Evolutionary conservation across 2,888 invertebrate species (phyloP).

Genomic region (Siphlonurus alternatus): DNA sequence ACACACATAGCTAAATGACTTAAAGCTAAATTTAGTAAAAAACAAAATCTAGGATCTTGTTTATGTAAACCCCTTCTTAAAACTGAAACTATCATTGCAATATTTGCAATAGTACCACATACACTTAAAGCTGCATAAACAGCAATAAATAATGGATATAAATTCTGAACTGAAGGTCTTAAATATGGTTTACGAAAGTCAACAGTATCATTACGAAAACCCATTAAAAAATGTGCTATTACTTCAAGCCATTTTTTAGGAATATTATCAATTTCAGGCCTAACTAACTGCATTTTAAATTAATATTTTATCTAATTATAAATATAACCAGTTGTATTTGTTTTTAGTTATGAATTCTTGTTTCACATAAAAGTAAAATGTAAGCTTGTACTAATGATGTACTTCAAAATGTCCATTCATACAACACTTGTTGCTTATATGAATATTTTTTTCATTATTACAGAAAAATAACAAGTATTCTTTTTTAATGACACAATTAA

Average conservation of each 20-base stretch:
- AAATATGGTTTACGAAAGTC: slow-evolving; percentile 43
- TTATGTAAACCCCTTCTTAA: slow-evolving; percentile 7
- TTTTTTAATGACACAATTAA: too few species aligned
- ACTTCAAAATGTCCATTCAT: too few species aligned
- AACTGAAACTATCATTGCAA: slow-evolving; percentile 33
- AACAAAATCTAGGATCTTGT: slow-evolving; percentile 43
- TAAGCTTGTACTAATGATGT: too few species aligned
- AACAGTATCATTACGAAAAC: slow-evolving; percentile 25
- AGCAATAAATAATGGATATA: slow-evolving; percentile 43
- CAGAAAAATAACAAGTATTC: too few species aligned
- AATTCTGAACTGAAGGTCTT: slow-evolving; percentile 34
- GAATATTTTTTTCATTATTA: too few species aligned
- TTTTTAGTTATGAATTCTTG: too few species aligned
- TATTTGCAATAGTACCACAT: slow-evolving; percentile 38
- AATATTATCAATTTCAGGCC: slow-evolving; percentile 14
- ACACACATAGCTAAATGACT: slow-evolving; percentile 48
- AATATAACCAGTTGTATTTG: too few species aligned
- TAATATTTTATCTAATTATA: too few species aligned
- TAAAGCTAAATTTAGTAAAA: slow-evolving; percentile 46
- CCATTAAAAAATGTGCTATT: slow-evolving; percentile 23
- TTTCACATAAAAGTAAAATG: too few species aligned
- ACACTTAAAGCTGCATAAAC: slow-evolving; percentile 40
- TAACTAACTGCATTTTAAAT: slow-evolving; percentile 2
- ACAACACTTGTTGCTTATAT: too few species aligned
- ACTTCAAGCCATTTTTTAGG: slow-evolving; percentile 22